These are phyloP conservation scores for Enteromius viviparus DNA, from an alignment of 2,797 vertebrate species.

Conservation along the genomic window DNA sequence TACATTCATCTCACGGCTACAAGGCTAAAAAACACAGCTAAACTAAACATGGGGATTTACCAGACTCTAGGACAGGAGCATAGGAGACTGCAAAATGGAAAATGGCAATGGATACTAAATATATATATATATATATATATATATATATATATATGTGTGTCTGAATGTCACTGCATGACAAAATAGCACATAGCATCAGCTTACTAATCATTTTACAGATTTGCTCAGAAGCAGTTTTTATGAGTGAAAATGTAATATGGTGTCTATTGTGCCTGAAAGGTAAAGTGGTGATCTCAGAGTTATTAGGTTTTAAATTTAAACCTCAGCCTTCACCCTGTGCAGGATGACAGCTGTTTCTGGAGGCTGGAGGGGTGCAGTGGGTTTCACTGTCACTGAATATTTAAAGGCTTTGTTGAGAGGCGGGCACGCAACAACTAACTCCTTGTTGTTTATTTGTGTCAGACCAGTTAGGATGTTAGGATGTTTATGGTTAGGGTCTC, in stretches of 20 bases:
- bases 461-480: not conserved
- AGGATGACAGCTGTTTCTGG: slow-evolving; percentile 3
- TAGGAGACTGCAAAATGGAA: not conserved
- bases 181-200: not conserved
- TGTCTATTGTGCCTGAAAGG: not conserved
- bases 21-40: not conserved
- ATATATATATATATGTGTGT: not conserved
- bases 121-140: not conserved
- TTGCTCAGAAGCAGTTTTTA: not conserved
- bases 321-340: slow-evolving; percentile 19
- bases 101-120: not conserved
- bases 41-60: not conserved
- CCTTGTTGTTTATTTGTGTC: no score
- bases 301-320: slow-evolving; percentile 7
- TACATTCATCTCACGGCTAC: not conserved
- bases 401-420: slow-evolving; percentile 8
- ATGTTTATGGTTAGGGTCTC: not conserved
- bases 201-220: not conserved
- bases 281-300: not conserved
- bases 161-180: not conserved
- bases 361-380: not conserved
- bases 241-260: not conserved
- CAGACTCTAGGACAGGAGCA: not conserved
- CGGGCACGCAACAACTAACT: not conserved
- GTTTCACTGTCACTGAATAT: slow-evolving; percentile 21